Evolutionary conservation across 2,888 invertebrate species (phyloP).

Genomic region (Zygaena filipendulae): DNA sequence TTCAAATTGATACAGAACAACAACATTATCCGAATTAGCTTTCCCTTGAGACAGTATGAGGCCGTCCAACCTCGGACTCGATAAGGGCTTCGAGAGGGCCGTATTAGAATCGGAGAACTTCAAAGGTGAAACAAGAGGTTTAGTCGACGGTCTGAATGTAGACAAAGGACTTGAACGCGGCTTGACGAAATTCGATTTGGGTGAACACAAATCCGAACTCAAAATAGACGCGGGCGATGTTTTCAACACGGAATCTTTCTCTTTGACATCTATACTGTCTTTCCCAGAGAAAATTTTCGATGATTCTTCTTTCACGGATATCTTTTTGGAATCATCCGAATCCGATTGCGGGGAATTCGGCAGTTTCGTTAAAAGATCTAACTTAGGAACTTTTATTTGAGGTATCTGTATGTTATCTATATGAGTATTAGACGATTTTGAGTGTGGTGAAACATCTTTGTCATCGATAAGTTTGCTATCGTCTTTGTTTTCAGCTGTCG

Average conservation of each 20-base stretch:
- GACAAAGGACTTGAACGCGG: conserved; percentile 45
- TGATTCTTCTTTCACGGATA: conserved; percentile 29
- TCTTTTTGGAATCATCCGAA: conserved; percentile 40
- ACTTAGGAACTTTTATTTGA: conserved; percentile 50
- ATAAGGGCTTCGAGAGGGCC: conserved; percentile 35
- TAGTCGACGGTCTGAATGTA: conserved; percentile 41
- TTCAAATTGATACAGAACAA: conserved; percentile 58
- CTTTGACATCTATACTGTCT: conserved; percentile 31
- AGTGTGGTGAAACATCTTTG: conserved; percentile 28
- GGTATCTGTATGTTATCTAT: conserved; percentile 34
- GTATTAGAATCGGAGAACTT: conserved; percentile 44
- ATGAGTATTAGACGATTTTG: conserved; percentile 27
- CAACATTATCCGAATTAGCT: conserved; percentile 50
- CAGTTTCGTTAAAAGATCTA: conserved; percentile 37
- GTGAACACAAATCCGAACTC: conserved; percentile 36
- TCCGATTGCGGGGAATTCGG: conserved; percentile 30
- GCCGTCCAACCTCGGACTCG: conserved; percentile 51
- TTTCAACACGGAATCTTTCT: conserved; percentile 31
- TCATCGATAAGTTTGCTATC: conserved; percentile 31
- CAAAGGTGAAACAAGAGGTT: conserved; percentile 29
- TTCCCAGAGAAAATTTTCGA: conserved; percentile 24
- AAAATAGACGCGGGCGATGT: conserved; percentile 42
- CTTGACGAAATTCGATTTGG: conserved; percentile 39
- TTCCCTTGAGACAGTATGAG: conserved; percentile 58
- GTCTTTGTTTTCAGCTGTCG: conserved; percentile 30